Conservation (phyloP, 1,140 invertebrate genomes). For the Yoshiicerus persimilis region DNA sequence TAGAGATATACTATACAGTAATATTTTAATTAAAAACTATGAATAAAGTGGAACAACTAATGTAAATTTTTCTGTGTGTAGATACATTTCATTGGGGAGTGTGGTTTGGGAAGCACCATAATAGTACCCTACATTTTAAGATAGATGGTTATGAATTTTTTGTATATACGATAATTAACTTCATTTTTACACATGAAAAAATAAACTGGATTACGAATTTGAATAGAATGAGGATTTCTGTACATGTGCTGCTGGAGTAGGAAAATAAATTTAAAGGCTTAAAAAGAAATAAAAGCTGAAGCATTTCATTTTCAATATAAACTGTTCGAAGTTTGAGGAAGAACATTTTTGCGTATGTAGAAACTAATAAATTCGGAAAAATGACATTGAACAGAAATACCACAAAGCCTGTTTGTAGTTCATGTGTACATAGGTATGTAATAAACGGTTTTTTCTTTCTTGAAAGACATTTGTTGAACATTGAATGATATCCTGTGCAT, state of each 20-base stretch:
- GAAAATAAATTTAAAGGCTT: not conserved
- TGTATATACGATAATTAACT: too few species aligned
- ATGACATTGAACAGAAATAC: not conserved
- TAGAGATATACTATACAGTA: too few species aligned
- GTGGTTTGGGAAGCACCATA: too few species aligned
- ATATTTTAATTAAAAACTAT: too few species aligned
- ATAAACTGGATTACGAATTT: too few species aligned
- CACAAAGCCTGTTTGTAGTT: not conserved
- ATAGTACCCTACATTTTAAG: too few species aligned
- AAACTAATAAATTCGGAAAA: not conserved
- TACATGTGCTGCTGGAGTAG: not conserved
- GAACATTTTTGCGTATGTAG: not conserved
- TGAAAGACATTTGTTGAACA: not conserved
- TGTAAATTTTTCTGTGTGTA: too few species aligned
- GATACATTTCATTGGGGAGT: too few species aligned
- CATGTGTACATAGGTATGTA: not conserved
- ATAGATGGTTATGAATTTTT: too few species aligned
- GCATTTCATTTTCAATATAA: not conserved
- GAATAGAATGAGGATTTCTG: too few species aligned
- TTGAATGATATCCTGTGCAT: not conserved
- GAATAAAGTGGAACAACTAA: too few species aligned
- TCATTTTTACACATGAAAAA: too few species aligned
- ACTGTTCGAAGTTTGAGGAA: not conserved
- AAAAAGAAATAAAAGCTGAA: not conserved
- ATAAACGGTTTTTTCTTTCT: not conserved